Evolutionary conservation across 2,113 vertebrate species (phyloP), one percentile per base, ranked within the genome.

Genomic region (Colistium nudipinnis): DNA sequence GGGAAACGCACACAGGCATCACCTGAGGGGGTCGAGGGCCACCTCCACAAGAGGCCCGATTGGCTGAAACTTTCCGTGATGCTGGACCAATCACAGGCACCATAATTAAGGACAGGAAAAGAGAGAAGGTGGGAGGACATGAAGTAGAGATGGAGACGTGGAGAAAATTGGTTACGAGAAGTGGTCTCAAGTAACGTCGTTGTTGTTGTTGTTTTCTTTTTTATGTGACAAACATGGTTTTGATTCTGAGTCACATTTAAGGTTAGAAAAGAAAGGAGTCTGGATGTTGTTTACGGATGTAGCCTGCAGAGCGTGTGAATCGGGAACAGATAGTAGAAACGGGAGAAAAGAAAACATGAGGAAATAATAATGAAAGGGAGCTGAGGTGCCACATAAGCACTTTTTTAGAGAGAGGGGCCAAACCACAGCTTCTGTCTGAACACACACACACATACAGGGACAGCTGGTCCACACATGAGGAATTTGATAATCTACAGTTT

Each of bases 381-480:
- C 57, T 2, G 49, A 78, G 71, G 41, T 78, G 89, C 89, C 83
- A 87, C 87, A 88, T 90, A 80, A 70, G 87, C 89, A 84, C 49
- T 86, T 86, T 49, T 86, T 86, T 66, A 75, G 35, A 69, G 47
- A 76, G 53, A 59, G 25, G 75, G 49, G 49, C 71, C 65, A 78
- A 79, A 84, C 74, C 80, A 75, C 80, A 84, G 65, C 79, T 71
- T 81, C 62, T 70, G 63, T 82, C 51, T 41, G 44, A 53, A 59
- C 55, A 62, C 73, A 57, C 74, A 62, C 70, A 61, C 52, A 68
- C 45, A 59, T 6, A 6, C 48, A 43, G 65, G 36, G 70, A 85
- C 89, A 90, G 88, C 89, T 91, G 90, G 73, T 89, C 68, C 8
- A 62, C 89, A 86, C 84, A 87, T 85, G 76, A 89, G 85, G 88